Evolutionary conservation across 2,113 vertebrate species (phyloP).

Genomic region (Psettodes erumei): DNA sequence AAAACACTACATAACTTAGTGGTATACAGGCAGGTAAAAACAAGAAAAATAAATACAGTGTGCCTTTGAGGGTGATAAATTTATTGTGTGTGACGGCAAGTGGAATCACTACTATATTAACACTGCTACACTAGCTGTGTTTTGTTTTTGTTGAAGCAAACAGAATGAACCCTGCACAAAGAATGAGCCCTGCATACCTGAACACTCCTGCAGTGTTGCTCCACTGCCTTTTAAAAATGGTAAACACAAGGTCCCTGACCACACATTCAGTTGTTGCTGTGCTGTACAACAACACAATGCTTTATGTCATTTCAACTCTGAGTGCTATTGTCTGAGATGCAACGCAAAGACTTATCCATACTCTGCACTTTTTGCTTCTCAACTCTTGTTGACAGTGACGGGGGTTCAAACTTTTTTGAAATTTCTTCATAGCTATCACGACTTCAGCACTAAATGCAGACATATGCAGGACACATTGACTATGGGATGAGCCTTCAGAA

Average conservation of each 20-base stretch:
- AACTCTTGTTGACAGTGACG: neutral
- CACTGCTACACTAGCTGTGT: too few species aligned
- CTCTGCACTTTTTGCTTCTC: neutral
- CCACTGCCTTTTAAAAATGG: neutral
- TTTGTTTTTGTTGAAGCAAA: neutral
- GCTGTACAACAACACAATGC: neutral
- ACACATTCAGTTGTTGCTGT: neutral
- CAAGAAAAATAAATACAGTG: too few species aligned
- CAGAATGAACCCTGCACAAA: too few species aligned
- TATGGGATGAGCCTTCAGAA: constrained; percentile 30
- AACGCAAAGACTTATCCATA: neutral
- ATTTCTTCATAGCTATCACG: neutral
- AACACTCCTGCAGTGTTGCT: neutral
- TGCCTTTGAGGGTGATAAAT: too few species aligned
- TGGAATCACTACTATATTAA: too few species aligned
- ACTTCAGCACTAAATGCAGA: constrained; percentile 24
- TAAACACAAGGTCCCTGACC: too few species aligned
- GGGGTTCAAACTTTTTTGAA: neutral
- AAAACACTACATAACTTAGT: too few species aligned
- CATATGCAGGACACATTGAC: constrained; percentile 28
- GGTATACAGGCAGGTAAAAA: too few species aligned
- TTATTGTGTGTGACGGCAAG: too few species aligned
- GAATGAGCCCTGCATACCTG: too few species aligned
- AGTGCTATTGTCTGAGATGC: neutral
- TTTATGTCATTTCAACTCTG: neutral